phyloP scores from a whole-genome alignment of 2,113 vertebrate species.

The Macquaria australasica region DNA sequence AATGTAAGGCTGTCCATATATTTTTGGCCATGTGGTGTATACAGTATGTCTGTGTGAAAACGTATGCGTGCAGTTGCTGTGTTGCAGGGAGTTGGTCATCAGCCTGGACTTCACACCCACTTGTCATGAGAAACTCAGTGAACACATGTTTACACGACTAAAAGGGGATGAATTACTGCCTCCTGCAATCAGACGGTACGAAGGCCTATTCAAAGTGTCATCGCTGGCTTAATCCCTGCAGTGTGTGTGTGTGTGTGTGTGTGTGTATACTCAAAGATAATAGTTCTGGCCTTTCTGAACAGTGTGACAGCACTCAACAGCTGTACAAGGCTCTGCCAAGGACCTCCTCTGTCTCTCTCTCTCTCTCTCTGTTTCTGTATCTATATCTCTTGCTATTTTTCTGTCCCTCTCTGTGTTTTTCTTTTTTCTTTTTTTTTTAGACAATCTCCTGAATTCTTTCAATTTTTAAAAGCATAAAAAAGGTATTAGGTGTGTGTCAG shows the following conservation, averaged over 20 bases:
- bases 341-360: slow-evolving; percentile 19
- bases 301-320: slow-evolving; percentile 70
- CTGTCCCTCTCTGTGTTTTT: neutral
- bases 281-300: slow-evolving; percentile 53
- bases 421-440: neutral
- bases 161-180: slow-evolving; percentile 53
- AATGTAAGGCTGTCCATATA: neutral
- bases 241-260: slow-evolving; percentile 21
- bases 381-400: too few species aligned
- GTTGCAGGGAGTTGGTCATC: neutral
- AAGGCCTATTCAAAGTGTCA: slow-evolving; percentile 42
- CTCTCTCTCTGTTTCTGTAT: neutral
- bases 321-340: slow-evolving; percentile 62
- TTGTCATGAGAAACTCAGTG: slow-evolving; percentile 21
- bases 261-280: slow-evolving; percentile 54
- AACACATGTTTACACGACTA: slow-evolving; percentile 54
- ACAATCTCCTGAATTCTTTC: neutral
- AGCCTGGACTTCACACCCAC: slow-evolving; percentile 21
- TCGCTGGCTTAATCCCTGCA: slow-evolving; percentile 48
- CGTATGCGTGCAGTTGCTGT: neutral
- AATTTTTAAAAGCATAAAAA: neutral
- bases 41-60: neutral
- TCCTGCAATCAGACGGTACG: slow-evolving; percentile 46
- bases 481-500: neutral
- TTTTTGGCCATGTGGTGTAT: neutral